Base-by-base conservation (phyloP, 2,113 vertebrate genomes). In the Pollachius pollachius region DNA sequence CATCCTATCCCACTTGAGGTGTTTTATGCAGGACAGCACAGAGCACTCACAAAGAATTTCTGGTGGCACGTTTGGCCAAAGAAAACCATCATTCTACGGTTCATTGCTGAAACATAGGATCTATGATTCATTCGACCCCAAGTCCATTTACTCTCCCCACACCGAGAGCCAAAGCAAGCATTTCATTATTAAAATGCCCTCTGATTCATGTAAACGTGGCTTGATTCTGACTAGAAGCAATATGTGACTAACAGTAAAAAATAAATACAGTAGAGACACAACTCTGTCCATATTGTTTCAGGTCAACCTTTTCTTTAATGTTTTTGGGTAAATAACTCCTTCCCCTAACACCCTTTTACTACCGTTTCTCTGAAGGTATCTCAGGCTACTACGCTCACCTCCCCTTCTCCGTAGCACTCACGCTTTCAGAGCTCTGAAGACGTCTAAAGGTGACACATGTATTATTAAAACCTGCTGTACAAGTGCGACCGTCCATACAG, bases 11-110 rank as follows among this genome's bases (percentile, higher is more conserved):
- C 52, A 15, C 58, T 80, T 19, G 72, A 17, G 86, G 91, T 90
- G 78, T 89, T 90, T 89, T 1, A 89, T 85, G 0, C 52, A 48
- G 19, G 68, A 56, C 18, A 71, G 34, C 34, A 58, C 41, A 65
- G 71, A 77, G 69, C 71, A 68, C 76, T 64, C 17, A 1, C 73
- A 66, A 64, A 13, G 8, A 9, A 48, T 11, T 48, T 48, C 41
- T 48, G 41, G 41, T 48, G 8, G 41, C 41, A 48, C 12, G 8
- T 48, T 9, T 48, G 41, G 41, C 41, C 8, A 48, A 9, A 34
- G 30, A 34, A 34, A 34, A 34, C 30, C 30, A 34, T 34, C 30
- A 34, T 4, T 34, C 30, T 34, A 34, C 41, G 41, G 41, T 48
- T 12, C 41, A 7, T 9, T 9, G 41, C 1, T 13, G 8, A 34